phyloP scores from a whole-genome alignment of 2,113 vertebrate genomes.

The Scalopus aquaticus region DNA sequence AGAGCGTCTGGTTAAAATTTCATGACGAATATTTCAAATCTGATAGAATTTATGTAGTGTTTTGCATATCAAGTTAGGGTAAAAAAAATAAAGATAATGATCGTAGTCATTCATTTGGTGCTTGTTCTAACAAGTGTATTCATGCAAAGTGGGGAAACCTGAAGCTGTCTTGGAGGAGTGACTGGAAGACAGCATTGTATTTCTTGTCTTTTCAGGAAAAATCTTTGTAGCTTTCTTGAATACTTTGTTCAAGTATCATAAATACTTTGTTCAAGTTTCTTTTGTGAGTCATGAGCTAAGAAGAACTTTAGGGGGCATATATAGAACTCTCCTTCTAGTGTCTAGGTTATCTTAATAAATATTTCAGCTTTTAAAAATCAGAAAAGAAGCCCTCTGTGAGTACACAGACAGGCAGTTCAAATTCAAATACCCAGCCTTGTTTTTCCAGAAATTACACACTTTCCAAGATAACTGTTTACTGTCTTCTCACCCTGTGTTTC shows the following conservation, averaged over 20 bases:
- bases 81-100: not conserved
- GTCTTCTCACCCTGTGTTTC: not conserved
- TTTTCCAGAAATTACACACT: not conserved
- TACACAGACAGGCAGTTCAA: not conserved
- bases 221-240: not conserved
- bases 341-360: not conserved
- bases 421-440: not conserved
- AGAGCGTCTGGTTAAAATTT: constrained; percentile 33
- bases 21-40: constrained; percentile 24
- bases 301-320: not conserved
- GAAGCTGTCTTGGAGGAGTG: not conserved
- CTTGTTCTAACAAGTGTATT: not conserved
- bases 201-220: constrained; percentile 1
- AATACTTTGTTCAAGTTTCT: not conserved
- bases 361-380: not conserved
- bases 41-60: not conserved
- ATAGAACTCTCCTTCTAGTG: not conserved
- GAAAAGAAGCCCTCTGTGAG: not conserved
- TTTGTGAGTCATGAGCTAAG: not conserved
- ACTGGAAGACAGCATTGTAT: not conserved
- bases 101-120: not conserved
- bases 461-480: not conserved
- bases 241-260: too few relatives aligned
- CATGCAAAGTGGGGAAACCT: not conserved
- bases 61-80: constrained; percentile 14